phyloP scores from a whole-genome alignment of 2,113 vertebrate species.

The Paraplagusia blochii region DNA sequence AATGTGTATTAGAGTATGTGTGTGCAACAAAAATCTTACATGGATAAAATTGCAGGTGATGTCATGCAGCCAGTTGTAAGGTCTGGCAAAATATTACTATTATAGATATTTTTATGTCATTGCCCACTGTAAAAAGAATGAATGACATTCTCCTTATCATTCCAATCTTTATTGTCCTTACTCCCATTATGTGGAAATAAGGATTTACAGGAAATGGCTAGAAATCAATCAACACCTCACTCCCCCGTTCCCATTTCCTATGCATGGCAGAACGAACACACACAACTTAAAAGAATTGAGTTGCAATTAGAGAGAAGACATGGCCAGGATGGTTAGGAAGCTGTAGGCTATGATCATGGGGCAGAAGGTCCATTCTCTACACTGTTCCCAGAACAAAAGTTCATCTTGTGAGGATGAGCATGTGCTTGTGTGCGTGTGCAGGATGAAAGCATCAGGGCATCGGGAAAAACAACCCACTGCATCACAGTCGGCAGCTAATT shows the following conservation, averaged over 20 bases:
- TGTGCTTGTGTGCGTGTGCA: conserved; percentile 45
- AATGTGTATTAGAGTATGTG: too few relatives aligned
- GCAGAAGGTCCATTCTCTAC: conserved; percentile 44
- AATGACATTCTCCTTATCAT: conserved; percentile 12
- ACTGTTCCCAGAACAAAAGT: conserved; percentile 51
- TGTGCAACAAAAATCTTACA: too few relatives aligned
- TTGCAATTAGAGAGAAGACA: conserved; percentile 66
- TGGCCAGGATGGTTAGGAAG: conserved; percentile 54
- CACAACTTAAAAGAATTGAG: conserved; percentile 52
- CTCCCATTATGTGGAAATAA: conserved; percentile 50
- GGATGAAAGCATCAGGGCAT: conserved; percentile 35
- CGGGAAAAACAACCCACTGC: conserved; percentile 29
- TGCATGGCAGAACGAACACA: conserved; percentile 43
- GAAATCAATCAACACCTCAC: conserved; percentile 69
- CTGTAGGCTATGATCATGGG: conserved; percentile 50
- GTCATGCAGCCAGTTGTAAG: too few relatives aligned
- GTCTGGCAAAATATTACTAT: too few relatives aligned
- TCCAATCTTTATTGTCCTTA: conserved; percentile 50
- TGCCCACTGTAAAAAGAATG: background rate
- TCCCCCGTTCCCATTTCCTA: conserved; percentile 20
- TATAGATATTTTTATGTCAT: too few relatives aligned
- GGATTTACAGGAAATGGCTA: conserved; percentile 66
- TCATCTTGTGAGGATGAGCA: conserved; percentile 29
- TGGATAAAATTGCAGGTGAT: too few relatives aligned
- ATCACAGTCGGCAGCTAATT: conserved; percentile 5